Evolutionary conservation across 92 coral and sea anemone genomes (phyloP).

Genomic region (Bergia puertoricense): DNA sequence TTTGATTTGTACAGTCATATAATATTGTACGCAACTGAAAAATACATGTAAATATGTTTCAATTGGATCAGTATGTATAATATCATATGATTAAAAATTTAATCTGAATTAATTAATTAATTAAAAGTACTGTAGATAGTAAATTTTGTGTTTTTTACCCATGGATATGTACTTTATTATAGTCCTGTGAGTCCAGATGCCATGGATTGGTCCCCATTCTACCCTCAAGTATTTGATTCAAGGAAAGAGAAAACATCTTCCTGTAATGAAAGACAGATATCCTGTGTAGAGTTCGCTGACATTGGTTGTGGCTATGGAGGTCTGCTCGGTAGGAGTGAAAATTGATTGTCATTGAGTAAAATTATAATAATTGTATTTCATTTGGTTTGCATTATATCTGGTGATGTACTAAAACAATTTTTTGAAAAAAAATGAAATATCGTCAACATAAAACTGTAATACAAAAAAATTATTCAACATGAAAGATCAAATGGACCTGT

Average conservation of each 20-base stretch:
- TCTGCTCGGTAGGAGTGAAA: constrained; percentile 63
- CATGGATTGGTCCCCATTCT: constrained; percentile 91
- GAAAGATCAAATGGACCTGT: too few species aligned
- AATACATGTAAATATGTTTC: too few species aligned
- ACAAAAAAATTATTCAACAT: too few species aligned
- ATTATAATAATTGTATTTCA: background rate
- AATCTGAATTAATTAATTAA: too few species aligned
- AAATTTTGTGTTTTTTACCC: too few species aligned
- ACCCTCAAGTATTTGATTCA: constrained; percentile 66
- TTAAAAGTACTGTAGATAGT: too few species aligned
- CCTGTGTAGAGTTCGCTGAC: constrained; percentile 90
- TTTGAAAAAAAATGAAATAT: too few species aligned
- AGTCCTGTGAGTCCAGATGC: constrained; percentile 89
- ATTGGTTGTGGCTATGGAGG: constrained; percentile 99
- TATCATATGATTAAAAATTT: too few species aligned
- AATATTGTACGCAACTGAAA: too few species aligned
- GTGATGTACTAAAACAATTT: background rate
- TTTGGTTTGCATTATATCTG: background rate
- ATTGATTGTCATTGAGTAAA: background rate
- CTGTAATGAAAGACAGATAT: background rate
- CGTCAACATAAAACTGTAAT: too few species aligned
- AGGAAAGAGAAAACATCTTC: constrained; percentile 12
- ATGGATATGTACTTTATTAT: background rate
- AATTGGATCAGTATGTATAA: too few species aligned
- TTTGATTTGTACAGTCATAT: too few species aligned